phyloP scores from a whole-genome alignment of 2,113 vertebrate genomes.

The Acanthisitta chloris region DNA sequence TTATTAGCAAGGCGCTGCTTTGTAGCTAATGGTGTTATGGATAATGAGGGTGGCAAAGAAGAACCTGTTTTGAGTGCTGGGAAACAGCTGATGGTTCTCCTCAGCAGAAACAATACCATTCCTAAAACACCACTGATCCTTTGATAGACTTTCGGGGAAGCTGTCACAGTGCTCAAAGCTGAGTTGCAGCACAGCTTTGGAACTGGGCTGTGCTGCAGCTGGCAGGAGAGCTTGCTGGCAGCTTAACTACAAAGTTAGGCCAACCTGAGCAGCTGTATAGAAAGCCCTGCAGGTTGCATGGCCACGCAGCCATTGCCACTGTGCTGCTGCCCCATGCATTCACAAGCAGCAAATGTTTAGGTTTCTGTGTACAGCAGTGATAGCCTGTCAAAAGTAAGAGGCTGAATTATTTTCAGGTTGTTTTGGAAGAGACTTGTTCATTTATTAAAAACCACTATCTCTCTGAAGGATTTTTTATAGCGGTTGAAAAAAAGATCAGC shows the following conservation, averaged over 20 bases:
- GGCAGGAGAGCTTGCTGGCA: not conserved
- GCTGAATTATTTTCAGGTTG: not conserved
- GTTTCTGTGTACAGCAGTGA: not conserved
- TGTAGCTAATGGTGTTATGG: slow-evolving; percentile 5
- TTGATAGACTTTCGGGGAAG: not conserved
- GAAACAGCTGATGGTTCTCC: not conserved
- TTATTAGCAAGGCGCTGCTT: not conserved
- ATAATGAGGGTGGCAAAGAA: not conserved
- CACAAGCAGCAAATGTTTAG: not conserved
- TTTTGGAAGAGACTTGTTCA: not conserved
- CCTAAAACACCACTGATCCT: not conserved
- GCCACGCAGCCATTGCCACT: not conserved
- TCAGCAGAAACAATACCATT: not conserved
- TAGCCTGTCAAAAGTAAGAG: not conserved
- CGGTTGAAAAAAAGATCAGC: not conserved
- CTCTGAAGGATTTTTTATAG: not conserved
- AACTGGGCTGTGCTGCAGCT: not conserved
- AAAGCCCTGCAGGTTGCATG: not conserved
- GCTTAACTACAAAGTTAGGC: not conserved
- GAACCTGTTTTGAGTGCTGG: not conserved
- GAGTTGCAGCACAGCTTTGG: not conserved
- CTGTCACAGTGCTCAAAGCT: not conserved
- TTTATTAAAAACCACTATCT: not conserved
- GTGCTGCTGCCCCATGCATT: not conserved
- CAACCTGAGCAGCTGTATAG: not conserved